Conservation (phyloP, 2,113 vertebrate genomes). For the Protomyctophum bolini region DNA sequence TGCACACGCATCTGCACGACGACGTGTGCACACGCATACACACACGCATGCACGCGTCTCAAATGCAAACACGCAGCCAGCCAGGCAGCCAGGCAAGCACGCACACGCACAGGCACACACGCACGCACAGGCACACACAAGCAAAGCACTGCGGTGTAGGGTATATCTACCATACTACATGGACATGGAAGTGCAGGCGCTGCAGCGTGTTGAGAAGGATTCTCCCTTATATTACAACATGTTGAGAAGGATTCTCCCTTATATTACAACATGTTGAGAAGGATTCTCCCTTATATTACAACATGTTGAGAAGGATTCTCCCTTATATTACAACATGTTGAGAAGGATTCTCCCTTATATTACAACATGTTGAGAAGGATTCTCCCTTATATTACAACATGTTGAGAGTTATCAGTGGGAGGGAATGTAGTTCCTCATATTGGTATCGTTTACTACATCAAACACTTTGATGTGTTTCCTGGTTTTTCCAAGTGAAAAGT, state of each 20-base stretch:
- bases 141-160: slow-evolving; percentile 64
- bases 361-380: slow-evolving; percentile 18
- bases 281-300: too few relatives aligned
- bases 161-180: slow-evolving; percentile 57
- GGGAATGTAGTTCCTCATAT: slow-evolving; percentile 38
- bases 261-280: slow-evolving; percentile 32
- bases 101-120: background rate
- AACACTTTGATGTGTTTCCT: slow-evolving; percentile 10
- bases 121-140: slow-evolving; percentile 13
- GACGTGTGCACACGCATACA: slow-evolving; percentile 11
- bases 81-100: background rate
- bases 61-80: background rate
- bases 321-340: too few relatives aligned
- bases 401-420: slow-evolving; percentile 18
- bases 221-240: slow-evolving; percentile 34
- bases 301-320: slow-evolving; percentile 24
- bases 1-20: slow-evolving; percentile 27
- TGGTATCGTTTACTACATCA: slow-evolving; percentile 18
- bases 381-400: slow-evolving; percentile 34
- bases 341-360: slow-evolving; percentile 20
- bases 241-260: too few relatives aligned
- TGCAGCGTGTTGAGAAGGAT: slow-evolving; percentile 27
- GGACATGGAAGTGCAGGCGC: slow-evolving; percentile 28
- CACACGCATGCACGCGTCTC: slow-evolving; percentile 5
- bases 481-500: background rate